phyloP scores from a whole-genome alignment of 2,888 invertebrate genomes.

The Hecatera dysodea region DNA sequence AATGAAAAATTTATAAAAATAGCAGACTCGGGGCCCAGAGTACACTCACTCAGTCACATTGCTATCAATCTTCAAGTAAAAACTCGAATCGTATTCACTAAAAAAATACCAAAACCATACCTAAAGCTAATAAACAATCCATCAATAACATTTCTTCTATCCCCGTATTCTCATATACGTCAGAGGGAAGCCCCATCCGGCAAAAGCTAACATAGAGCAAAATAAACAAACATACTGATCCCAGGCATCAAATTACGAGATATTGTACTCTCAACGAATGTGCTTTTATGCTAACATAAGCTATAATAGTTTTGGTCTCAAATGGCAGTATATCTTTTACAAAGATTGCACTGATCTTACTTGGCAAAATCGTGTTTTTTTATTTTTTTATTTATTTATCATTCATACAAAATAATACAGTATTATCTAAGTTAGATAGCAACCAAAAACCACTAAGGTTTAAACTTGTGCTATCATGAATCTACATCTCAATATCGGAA shows the following conservation, averaged over 20 bases:
- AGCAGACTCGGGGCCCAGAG: too few species aligned
- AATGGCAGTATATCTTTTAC: slow-evolving; percentile 54
- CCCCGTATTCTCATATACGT: slow-evolving; percentile 26
- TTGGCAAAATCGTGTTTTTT: slow-evolving; percentile 44
- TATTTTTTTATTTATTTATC: too few species aligned
- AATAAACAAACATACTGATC: slow-evolving; percentile 72
- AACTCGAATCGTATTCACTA: background rate
- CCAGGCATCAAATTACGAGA: slow-evolving; percentile 72
- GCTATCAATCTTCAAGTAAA: slow-evolving; percentile 31
- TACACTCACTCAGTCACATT: background rate
- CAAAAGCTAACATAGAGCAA: slow-evolving; percentile 56
- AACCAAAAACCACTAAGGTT: too few species aligned
- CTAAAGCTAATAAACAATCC: slow-evolving; percentile 23
- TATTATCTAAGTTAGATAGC: too few species aligned
- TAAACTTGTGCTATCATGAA: too few species aligned
- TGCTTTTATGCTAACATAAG: slow-evolving; percentile 37
- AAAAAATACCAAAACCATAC: slow-evolving; percentile 1
- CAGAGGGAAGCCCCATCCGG: slow-evolving; percentile 27
- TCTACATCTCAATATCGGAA: too few species aligned
- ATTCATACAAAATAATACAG: too few species aligned
- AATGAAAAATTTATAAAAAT: too few species aligned
- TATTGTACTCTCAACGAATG: slow-evolving; percentile 60
- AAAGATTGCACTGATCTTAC: slow-evolving; percentile 37
- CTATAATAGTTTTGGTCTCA: slow-evolving; percentile 59
- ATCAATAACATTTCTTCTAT: slow-evolving; percentile 29